Conservation (phyloP, 92 coral and sea anemone genomes). For the Siderastrea siderea region DNA sequence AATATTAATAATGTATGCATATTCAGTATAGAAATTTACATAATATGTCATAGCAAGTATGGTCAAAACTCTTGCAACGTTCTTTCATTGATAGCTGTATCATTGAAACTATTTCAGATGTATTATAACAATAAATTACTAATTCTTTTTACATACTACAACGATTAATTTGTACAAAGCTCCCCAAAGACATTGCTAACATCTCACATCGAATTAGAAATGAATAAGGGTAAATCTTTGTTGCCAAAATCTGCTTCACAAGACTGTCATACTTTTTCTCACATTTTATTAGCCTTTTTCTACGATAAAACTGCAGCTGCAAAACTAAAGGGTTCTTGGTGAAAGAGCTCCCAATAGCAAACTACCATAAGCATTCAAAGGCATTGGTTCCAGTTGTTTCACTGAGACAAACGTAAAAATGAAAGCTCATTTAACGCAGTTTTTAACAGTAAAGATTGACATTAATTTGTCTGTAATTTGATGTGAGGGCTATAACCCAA, state of each 20-base stretch:
- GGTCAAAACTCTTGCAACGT: neutral
- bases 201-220: neutral
- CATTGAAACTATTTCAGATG: constrained; percentile 11
- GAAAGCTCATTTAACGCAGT: too few relatives aligned
- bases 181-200: neutral
- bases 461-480: too few relatives aligned
- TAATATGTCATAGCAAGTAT: neutral
- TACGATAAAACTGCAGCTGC: too few relatives aligned
- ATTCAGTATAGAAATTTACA: neutral
- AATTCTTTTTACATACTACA: constrained; percentile 20
- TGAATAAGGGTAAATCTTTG: neutral
- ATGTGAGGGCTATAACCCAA: too few relatives aligned
- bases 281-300: too few relatives aligned
- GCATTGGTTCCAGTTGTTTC: too few relatives aligned
- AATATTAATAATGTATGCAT: neutral
- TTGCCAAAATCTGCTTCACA: neutral
- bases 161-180: constrained; percentile 14
- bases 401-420: too few relatives aligned
- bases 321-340: too few relatives aligned
- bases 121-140: constrained; percentile 48
- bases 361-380: too few relatives aligned
- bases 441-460: too few relatives aligned
- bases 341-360: too few relatives aligned
- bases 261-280: neutral
- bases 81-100: neutral